Percentiles rank a stretch among this genome's conserved stretches.
These are phyloP conservation scores for Conopomorpha cramerella DNA, from an alignment of 1,140 invertebrate genomes.

Conservation along the genomic window DNA sequence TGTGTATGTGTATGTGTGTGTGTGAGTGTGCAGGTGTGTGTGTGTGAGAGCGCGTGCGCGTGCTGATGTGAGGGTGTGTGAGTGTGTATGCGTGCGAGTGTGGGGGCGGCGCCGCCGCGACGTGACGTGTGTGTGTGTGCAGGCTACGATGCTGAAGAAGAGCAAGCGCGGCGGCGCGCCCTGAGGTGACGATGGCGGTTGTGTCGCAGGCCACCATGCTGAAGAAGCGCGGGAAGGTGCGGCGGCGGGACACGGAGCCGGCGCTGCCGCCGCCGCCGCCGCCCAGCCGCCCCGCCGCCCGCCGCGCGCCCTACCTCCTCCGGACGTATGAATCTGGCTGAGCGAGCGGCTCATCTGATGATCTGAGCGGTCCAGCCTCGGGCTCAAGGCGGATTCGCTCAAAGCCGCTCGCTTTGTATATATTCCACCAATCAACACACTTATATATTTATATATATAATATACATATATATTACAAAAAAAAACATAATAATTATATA, in stretches of 20 bases:
- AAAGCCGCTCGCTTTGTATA: slow-evolving; percentile 39
- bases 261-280: slow-evolving; percentile 80
- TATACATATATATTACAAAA: too few relatives aligned
- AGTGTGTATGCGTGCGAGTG: too few relatives aligned
- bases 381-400: slow-evolving; percentile 53
- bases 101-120: background rate
- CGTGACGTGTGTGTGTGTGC: slow-evolving; percentile 33
- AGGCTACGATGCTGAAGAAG: slow-evolving; percentile 93
- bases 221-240: slow-evolving; percentile 92
- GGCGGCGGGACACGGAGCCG: slow-evolving; percentile 92
- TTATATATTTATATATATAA: too few relatives aligned
- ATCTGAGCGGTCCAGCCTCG: slow-evolving; percentile 68
- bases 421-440: too few relatives aligned
- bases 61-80: slow-evolving; percentile 11
- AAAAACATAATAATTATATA: too few relatives aligned
- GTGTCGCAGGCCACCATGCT: slow-evolving; percentile 81
- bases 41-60: slow-evolving; percentile 12
- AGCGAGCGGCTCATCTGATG: slow-evolving; percentile 68
- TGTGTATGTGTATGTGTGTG: slow-evolving; percentile 24
- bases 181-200: slow-evolving; percentile 46
- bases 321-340: slow-evolving; percentile 65
- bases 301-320: slow-evolving; percentile 14
- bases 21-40: background rate
- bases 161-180: slow-evolving; percentile 78
- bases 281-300: slow-evolving; percentile 57